These are phyloP conservation scores for Macaria notata DNA, from an alignment of 2,888 invertebrate genomes.

Conservation along the genomic window DNA sequence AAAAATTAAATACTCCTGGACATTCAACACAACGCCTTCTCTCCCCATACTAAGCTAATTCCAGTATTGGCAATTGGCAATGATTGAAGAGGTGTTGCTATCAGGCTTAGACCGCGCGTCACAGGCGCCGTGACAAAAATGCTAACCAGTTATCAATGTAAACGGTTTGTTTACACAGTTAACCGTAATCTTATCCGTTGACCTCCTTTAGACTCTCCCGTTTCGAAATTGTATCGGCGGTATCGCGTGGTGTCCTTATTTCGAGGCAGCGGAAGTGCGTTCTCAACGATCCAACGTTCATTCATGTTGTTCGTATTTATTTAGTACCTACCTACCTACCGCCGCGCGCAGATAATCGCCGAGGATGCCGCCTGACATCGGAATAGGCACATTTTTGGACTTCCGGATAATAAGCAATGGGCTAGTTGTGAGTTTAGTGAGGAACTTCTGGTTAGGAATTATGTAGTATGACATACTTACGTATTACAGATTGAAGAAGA, in stretches of 20 bases:
- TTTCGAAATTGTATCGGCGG: slow-evolving; percentile 77
- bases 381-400: too few relatives aligned
- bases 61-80: too few relatives aligned
- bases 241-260: slow-evolving; percentile 75
- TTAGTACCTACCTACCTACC: slow-evolving; percentile 58
- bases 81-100: too few relatives aligned
- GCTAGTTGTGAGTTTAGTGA: too few relatives aligned
- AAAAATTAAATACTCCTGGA: too few relatives aligned
- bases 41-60: too few relatives aligned
- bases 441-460: too few relatives aligned
- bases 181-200: slow-evolving; percentile 81
- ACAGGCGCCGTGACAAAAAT: slow-evolving; percentile 76
- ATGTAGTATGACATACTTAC: too few relatives aligned
- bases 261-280: slow-evolving; percentile 71
- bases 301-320: slow-evolving; percentile 75
- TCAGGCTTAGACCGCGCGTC: slow-evolving; percentile 34
- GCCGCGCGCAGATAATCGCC: slow-evolving; percentile 45
- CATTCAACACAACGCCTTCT: too few relatives aligned
- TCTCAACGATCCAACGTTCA: slow-evolving; percentile 66
- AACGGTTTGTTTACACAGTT: slow-evolving; percentile 81
- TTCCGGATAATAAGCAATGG: too few relatives aligned
- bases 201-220: slow-evolving; percentile 79
- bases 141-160: slow-evolving; percentile 78
- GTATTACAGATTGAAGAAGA: too few relatives aligned
- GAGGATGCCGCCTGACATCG: slow-evolving; percentile 19